Evolutionary conservation across 2,113 vertebrate species (phyloP).

Genomic region (Anseranas semipalmata): DNA sequence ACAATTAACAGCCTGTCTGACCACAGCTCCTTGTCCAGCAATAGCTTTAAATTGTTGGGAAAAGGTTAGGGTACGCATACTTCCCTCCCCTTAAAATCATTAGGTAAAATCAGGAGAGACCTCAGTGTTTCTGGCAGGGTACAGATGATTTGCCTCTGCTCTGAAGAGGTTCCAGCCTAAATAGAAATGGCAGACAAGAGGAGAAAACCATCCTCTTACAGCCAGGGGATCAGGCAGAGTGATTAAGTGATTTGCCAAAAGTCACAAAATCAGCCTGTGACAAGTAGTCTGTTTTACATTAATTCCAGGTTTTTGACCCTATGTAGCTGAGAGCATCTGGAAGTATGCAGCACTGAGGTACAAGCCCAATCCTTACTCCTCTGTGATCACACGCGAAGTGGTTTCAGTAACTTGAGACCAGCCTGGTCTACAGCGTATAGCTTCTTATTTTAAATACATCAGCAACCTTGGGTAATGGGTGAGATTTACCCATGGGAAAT

Average conservation of each 20-base stretch:
- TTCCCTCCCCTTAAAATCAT: background rate
- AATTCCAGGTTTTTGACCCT: background rate
- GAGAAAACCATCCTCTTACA: background rate
- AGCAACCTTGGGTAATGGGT: background rate
- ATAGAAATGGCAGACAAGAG: background rate
- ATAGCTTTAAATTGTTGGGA: background rate
- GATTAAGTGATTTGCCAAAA: background rate
- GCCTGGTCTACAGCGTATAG: background rate
- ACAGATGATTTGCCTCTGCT: background rate
- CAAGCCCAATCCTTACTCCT: background rate
- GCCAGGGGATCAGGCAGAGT: background rate
- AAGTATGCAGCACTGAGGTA: background rate
- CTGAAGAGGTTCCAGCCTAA: background rate
- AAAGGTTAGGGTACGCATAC: background rate
- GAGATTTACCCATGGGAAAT: constrained; percentile 86
- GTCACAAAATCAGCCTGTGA: background rate
- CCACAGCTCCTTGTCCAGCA: background rate
- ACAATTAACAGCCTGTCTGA: background rate
- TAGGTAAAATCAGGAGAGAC: background rate
- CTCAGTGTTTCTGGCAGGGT: background rate
- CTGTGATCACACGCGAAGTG: background rate
- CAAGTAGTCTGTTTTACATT: background rate
- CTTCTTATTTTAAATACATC: background rate
- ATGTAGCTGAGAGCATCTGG: background rate
- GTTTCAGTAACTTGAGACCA: background rate